Evolutionary conservation across 2,888 invertebrate genomes (phyloP).

Genomic region (Hoplodrina blanda): DNA sequence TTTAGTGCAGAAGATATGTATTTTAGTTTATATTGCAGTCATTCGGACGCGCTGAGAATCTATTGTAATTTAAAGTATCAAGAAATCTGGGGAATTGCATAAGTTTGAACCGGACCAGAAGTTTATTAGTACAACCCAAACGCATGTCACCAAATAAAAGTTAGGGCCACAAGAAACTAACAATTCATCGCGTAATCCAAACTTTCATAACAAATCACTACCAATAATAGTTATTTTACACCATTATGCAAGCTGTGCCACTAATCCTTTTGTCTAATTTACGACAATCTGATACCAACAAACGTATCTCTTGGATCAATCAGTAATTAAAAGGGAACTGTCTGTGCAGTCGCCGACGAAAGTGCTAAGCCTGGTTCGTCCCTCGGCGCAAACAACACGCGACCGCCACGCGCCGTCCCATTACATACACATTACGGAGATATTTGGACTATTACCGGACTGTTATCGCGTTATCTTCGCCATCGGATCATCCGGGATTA

Average conservation of each 20-base stretch:
- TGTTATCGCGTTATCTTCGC: conserved; percentile 86
- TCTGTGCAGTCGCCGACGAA: conserved; percentile 76
- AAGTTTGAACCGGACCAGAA: neutral
- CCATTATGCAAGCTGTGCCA: conserved; percentile 61
- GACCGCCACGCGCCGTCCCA: conserved; percentile 79
- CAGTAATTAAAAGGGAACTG: conserved; percentile 83
- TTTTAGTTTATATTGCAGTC: no score
- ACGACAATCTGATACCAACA: conserved; percentile 74
- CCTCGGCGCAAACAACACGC: conserved; percentile 71
- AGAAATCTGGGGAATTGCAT: neutral
- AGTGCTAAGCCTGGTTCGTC: conserved; percentile 86
- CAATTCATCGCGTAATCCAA: conserved; percentile 40
- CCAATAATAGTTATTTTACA: conserved; percentile 64
- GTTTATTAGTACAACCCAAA: neutral
- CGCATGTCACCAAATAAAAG: neutral
- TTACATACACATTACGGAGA: conserved; percentile 86
- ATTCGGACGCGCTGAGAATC: neutral
- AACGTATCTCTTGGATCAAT: conserved; percentile 81
- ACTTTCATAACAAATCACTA: conserved; percentile 47
- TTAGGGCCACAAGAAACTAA: conserved; percentile 6
- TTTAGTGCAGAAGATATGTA: no score
- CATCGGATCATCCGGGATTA: conserved; percentile 81
- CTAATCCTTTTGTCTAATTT: conserved; percentile 84
- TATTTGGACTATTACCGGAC: conserved; percentile 84
- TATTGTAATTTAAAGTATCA: neutral